Base-by-base conservation (phyloP, 2,888 invertebrate species). In the Eupithecia exiguata region DNA sequence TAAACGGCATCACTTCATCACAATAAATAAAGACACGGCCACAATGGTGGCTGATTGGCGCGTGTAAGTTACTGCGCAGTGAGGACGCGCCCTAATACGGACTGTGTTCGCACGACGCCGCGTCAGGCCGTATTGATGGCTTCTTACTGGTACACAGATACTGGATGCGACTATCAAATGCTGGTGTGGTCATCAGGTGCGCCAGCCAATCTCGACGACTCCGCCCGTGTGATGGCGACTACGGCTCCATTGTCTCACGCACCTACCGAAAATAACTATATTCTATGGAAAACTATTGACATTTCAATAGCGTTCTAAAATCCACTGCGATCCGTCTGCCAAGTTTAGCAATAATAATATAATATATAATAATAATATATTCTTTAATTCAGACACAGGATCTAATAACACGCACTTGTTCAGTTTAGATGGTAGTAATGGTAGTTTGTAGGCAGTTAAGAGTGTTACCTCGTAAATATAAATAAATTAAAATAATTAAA, bases 121-220 rank as follows among this genome's bases (percentile, higher is more conserved):
- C 73, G 79, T 75, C 80, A 76, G 74, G 43, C 67, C 65, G 73
- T 80, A 80, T 79, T 79, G 80, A 80, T 80, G 75, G 72, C 36
- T 36, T 43, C 69, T 58, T 70, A 49, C 30, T 58, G 1, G 46
- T 58, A 21, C 21, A 40, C 25, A 46, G 25, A 21, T 62, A 35
- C 76, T 78, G 71, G 77, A 78, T 68, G 72, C n/a, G 77, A 7
- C 63, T 30, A 25, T 25, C 46, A 46, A 18, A 46, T 46, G 46
- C 46, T 49, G 7, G 49, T 49, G n/a, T n/a, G 9, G 7, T 49
- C 9, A n/a, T n/a, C 3, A 3, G n/a, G n/a, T 49, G 6, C 12
- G 46, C 46, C 18, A 46, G 46, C 6, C 5, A 18, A 18, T 1
- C 0, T 46, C 18, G 18, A 46, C 18, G 46, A 18, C 46, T 5